Base-by-base conservation (phyloP, 2,888 invertebrate species). In the Coenonympha arcania region DNA sequence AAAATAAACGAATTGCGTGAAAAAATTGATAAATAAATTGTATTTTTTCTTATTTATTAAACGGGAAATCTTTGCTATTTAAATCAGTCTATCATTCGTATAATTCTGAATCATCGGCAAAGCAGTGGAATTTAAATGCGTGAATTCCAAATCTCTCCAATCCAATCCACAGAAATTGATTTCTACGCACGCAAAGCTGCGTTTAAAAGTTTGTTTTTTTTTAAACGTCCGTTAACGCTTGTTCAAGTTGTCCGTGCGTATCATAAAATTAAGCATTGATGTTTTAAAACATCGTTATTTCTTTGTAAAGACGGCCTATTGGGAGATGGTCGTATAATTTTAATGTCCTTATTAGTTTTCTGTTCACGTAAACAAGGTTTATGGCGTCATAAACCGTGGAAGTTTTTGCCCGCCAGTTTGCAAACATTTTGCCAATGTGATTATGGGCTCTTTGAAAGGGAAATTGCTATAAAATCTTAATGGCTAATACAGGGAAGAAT, bases 241-340 rank as follows among this genome's bases (percentile, higher is more conserved):
- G 39, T 24, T 19, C 30, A 65, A 58, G 64, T 67, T 70, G 72
- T 68, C 59, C 54, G 62, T 56, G 52, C 55, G 69, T 63, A 71
- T 72, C 73, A 76, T 80, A 79, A 79, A 81, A 75, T 77, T 77
- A 75, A 72, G 67, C 65, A 66, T 33, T 16, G 56, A 61, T 66
- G 77, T 76, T 79, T 82, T 77, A 76, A 71, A 79, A 79, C 81
- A 73, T 75, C 68, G 72, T 75, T 67, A 74, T 71, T 64, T 69
- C 72, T 74, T 79, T 75, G 72, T 75, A 63, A 43, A 68, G 42
- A 36, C 68, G 66, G 67, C 68, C 71, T 66, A 70, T 69, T 59
- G 71, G 56, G 71, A 64, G 59, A 66, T 62, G 68, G 67, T 73
- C 71, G 64, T 76, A 75, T 78, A 77, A 73, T 73, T 76, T 78